Base-by-base conservation (phyloP, 2,888 invertebrate genomes). In the Cephus nigrinus region DNA sequence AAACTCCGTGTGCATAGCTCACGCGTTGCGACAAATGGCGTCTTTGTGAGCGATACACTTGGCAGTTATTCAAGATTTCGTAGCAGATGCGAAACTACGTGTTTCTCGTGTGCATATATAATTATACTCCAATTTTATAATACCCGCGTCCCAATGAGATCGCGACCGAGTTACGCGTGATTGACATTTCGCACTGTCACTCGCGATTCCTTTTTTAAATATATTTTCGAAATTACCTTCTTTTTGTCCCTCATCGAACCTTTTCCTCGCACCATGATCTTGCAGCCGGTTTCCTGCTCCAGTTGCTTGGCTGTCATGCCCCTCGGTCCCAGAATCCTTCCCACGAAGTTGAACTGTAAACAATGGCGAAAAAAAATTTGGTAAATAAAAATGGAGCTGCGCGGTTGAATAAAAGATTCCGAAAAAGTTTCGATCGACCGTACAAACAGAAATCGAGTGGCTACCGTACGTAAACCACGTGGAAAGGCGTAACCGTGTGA, bases 291-390 rank as follows among this genome's bases (percentile, higher is more conserved):
- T 94, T 99, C 99, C 93, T 99, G 98, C 93, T 99, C 99, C 92
- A 99, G 93, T 94, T 99, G 99, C 93, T 99, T 99, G 77, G 99
- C 99, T 85, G 99, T 99, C 99, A 99, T 99, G 87, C 99, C 99
- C 88, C 99, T 95, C 84, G 99, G 99, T 76, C 99, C 99, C 91
- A 99, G 94, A 93, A 99, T 99, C 93, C 99, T 95, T 90, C 99
- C 99, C 90, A 99, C 99, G 93, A 99, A 99, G 94, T 99, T 99
- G 93, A 99, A 99, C 99, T 99, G 96, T 82, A 97, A 96, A 23
- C 23, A 55, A 5, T 23, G 55, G 36, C 1, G 15, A 15, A 86
- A 85, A 90, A 91, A 89, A 86, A 55, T 23, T 23, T 55, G 2
- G 23, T 55, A 89, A 89, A 89, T 84, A 83, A 79, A 78, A 75